Evolutionary conservation across 2,797 vertebrate species (phyloP).

Genomic region (Thaleichthys pacificus): DNA sequence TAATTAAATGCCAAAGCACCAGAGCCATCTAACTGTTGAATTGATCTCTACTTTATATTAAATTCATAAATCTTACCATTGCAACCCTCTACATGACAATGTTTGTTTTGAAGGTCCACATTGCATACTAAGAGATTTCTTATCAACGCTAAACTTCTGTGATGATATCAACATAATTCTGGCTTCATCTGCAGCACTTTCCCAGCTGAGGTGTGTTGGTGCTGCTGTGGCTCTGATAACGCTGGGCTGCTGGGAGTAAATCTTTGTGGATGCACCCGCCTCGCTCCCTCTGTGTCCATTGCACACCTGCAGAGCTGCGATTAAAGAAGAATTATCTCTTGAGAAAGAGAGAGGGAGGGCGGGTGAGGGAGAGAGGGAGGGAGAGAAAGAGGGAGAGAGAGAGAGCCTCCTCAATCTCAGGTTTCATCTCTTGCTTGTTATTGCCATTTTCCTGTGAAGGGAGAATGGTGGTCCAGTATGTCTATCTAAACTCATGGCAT

Average conservation of each 20-base stretch:
- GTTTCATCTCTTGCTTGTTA: constrained; percentile 57
- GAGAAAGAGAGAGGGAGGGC: constrained; percentile 22
- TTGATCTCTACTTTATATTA: too few relatives aligned
- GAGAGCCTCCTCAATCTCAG: constrained; percentile 54
- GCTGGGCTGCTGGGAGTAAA: constrained; percentile 54
- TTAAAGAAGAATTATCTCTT: constrained; percentile 70
- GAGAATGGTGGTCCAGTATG: constrained; percentile 16
- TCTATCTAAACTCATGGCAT: constrained; percentile 42
- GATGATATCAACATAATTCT: constrained; percentile 64
- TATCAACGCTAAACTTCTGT: constrained; percentile 54
- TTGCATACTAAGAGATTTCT: constrained; percentile 18
- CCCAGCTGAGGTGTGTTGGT: not conserved
- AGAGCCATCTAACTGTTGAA: too few relatives aligned
- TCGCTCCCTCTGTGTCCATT: constrained; percentile 29
- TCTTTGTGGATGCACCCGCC: constrained; percentile 32
- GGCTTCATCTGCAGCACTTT: constrained; percentile 33
- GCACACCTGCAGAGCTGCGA: constrained; percentile 62
- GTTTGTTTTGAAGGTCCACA: not conserved
- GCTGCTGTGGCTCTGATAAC: constrained; percentile 53
- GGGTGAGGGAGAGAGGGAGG: not conserved
- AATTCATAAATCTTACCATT: too few relatives aligned
- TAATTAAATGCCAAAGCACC: too few relatives aligned
- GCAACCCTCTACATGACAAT: too few relatives aligned
- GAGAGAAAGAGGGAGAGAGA: not conserved
- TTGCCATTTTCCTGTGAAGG: constrained; percentile 38